These are phyloP conservation scores for Oscheius sp. DNA, from an alignment of 2,888 invertebrate species.

Conservation along the genomic window DNA sequence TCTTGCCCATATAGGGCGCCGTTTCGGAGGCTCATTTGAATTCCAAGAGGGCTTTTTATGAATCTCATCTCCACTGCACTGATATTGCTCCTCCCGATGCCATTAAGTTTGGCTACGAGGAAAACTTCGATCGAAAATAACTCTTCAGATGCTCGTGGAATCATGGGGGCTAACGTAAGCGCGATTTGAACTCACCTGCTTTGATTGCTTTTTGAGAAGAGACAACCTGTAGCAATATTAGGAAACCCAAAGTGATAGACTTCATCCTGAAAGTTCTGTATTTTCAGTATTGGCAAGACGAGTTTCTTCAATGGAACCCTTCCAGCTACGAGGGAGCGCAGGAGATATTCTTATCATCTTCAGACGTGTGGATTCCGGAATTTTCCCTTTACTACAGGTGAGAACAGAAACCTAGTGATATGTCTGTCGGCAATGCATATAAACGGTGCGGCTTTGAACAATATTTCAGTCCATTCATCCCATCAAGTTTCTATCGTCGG, in stretches of 20 bases:
- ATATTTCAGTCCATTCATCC: constrained; percentile 18
- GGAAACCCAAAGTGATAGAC: neutral
- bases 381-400: constrained; percentile 69
- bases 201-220: constrained; percentile 16
- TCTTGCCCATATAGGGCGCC: constrained; percentile 58
- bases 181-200: constrained; percentile 2
- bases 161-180: neutral
- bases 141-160: constrained; percentile 8
- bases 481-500: constrained; percentile 13
- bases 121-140: constrained; percentile 24
- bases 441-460: constrained; percentile 1
- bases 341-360: constrained; percentile 70
- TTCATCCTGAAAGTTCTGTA: neutral
- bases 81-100: constrained; percentile 29
- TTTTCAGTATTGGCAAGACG: constrained; percentile 73
- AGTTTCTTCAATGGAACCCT: constrained; percentile 71
- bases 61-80: constrained; percentile 35
- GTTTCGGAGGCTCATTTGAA: constrained; percentile 25
- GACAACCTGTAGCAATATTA: neutral
- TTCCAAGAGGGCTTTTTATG: constrained; percentile 36
- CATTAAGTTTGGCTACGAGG: constrained; percentile 24
- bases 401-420: constrained; percentile 3
- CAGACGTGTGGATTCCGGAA: constrained; percentile 72
- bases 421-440: neutral
- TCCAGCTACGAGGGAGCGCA: constrained; percentile 70